phyloP scores from a whole-genome alignment of 92 coral and sea anemone species.

The Hydrozoanthus gracilis region DNA sequence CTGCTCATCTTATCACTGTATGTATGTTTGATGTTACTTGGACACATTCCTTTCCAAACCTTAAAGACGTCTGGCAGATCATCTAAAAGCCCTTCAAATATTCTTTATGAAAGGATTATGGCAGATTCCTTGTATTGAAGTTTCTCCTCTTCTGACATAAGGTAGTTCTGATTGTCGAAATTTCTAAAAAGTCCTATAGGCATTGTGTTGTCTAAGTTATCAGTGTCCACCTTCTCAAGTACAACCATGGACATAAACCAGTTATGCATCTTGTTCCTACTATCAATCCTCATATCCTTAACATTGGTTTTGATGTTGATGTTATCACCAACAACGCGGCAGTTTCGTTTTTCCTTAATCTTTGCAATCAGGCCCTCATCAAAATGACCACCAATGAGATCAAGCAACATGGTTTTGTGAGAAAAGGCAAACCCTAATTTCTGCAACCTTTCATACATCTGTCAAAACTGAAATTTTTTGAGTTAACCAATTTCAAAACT shows the following conservation, averaged over 20 bases:
- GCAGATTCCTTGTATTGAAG: slow-evolving; percentile 14
- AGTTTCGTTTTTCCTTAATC: slow-evolving; percentile 46
- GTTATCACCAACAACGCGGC: slow-evolving; percentile 50
- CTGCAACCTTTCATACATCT: slow-evolving; percentile 42
- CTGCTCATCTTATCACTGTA: slow-evolving; percentile 35
- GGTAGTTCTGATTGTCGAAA: slow-evolving; percentile 36
- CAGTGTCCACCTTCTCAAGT: slow-evolving; percentile 31
- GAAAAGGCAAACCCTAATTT: slow-evolving; percentile 44
- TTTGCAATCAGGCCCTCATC: slow-evolving; percentile 42
- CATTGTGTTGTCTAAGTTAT: slow-evolving; percentile 34
- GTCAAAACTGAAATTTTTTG: too few species aligned
- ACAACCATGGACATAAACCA: slow-evolving; percentile 50
- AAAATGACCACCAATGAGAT: slow-evolving; percentile 58
- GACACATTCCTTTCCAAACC: slow-evolving; percentile 41
- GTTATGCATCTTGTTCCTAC: slow-evolving; percentile 47
- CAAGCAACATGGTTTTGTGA: slow-evolving; percentile 47
- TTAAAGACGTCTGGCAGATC: slow-evolving; percentile 42
- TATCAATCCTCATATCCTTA: slow-evolving; percentile 41
- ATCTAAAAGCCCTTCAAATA: slow-evolving; percentile 28
- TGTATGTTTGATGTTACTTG: slow-evolving; percentile 7
- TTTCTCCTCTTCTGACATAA: slow-evolving; percentile 35
- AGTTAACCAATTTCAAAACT: too few species aligned
- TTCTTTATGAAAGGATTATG: slow-evolving; percentile 44
- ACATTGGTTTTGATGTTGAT: slow-evolving; percentile 40
- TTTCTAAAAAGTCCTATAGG: slow-evolving; percentile 32